Base-by-base conservation (phyloP, 2,113 vertebrate genomes). In the Rafetus swinhoei region DNA sequence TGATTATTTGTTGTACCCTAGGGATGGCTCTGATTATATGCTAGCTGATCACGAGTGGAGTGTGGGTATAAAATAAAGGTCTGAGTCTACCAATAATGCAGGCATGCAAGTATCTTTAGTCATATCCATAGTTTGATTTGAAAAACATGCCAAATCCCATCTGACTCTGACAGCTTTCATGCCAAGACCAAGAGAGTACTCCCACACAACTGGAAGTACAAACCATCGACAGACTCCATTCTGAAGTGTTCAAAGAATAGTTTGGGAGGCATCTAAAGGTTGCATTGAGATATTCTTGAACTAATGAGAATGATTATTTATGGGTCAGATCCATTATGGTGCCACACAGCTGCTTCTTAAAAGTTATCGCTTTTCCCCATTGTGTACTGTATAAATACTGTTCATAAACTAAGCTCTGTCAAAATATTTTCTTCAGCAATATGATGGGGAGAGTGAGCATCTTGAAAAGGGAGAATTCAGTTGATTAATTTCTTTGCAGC, bases 381-480 rank as follows among this genome's bases (percentile, higher is more conserved):
- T 93, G 82, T 19, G 57, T 95, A 59, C 52, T 57, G 35, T 62
- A 76, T 65, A 87, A 29, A 90, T 85, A 93, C 24, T 45, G 56
- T 52, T 89, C 60, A 57, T 57, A 90, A 81, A 88, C 79, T 86
- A 95, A 89, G 19, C 10, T 14, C 16, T 83, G 22, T 91, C 93
- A 96, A 95, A 96, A 95, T 90, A 96, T 90, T 94, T 92, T 53
- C 74, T 89, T 53, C 45, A 84, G 88, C 32, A 82, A 69, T 0
- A 84, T n/a, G 59, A 94, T 62, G 81, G 54, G 27, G 15, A 95
- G 77, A 81, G 72, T 0, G 11, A 87, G 79, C 21, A 81, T 32
- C 82, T 89, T 55, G 76, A 86, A 81, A 27, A 59, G 35, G 59
- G 50, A 91, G 65, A 89, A 13, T 53, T 72, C 32, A 89, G 35